These are phyloP conservation scores for Gerris lacustris DNA, from an alignment of 2,888 invertebrate genomes.

Conservation along the genomic window DNA sequence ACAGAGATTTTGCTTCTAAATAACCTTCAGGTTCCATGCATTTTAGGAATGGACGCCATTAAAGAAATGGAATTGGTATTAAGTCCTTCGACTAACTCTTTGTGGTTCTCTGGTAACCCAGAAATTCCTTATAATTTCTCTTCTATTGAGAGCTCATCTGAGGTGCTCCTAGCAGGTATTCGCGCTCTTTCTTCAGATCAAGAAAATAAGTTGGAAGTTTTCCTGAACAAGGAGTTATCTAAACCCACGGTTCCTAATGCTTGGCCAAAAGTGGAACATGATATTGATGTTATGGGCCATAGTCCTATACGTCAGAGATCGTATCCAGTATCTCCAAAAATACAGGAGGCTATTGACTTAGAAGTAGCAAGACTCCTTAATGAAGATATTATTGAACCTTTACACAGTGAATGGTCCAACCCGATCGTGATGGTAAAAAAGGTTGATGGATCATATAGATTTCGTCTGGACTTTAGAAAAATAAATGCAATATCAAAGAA, in stretches of 20 bases:
- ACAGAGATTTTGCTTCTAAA: neutral
- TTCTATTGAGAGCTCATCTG: neutral
- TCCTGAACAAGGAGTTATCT: neutral
- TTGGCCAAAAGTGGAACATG: neutral
- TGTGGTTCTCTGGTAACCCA: neutral
- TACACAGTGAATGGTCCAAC: slow-evolving; percentile 4
- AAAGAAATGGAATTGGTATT: neutral
- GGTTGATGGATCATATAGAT: neutral
- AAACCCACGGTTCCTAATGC: neutral
- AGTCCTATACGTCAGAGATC: neutral
- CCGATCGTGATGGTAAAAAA: slow-evolving; percentile 4
- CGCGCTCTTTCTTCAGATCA: neutral
- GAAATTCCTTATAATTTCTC: too few relatives aligned
- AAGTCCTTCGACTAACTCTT: neutral
- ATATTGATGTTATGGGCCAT: neutral
- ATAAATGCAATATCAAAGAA: slow-evolving; percentile 5
- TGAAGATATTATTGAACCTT: slow-evolving; percentile 6
- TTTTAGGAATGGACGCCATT: neutral
- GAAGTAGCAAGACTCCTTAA: neutral
- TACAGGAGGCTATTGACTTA: slow-evolving; percentile 5
- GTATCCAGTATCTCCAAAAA: slow-evolving; percentile 3
- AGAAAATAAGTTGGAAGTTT: neutral
- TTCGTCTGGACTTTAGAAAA: neutral
- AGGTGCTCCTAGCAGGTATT: neutral
- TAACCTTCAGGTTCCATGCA: neutral